Percentiles rank a stretch among this genome's conserved stretches.
Evolutionary conservation across 2,113 vertebrate species (phyloP).

Genomic region (Pitta sordida): DNA sequence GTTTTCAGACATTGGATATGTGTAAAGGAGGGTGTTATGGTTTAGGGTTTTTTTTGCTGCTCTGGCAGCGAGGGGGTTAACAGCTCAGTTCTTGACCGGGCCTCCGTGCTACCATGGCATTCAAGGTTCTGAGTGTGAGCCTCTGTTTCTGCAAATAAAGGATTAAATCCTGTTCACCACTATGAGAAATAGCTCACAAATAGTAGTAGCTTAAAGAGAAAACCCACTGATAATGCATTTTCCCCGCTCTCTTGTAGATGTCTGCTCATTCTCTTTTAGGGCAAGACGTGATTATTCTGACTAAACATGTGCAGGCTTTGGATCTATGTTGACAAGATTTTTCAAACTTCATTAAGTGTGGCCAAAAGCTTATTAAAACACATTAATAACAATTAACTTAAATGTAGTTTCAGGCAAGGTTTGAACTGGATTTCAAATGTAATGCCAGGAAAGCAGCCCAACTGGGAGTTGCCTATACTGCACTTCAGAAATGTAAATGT

Average conservation of each 20-base stretch:
- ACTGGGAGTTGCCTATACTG: background rate
- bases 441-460: background rate
- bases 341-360: background rate
- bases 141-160: background rate
- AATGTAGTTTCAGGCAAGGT: background rate
- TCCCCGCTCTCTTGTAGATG: background rate
- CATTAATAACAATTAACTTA: constrained; percentile 11
- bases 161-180: background rate
- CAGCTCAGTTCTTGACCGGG: too few species aligned
- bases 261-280: background rate
- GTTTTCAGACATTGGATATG: background rate
- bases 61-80: too few species aligned
- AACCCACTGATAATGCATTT: background rate
- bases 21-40: too few species aligned
- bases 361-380: constrained; percentile 25
- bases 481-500: background rate
- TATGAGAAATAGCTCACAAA: background rate
- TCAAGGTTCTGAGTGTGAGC: background rate
- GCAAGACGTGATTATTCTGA: background rate
- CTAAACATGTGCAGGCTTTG: background rate
- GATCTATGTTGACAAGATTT: background rate
- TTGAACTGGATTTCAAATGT: background rate
- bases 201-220: background rate
- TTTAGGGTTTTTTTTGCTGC: too few species aligned
- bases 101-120: too few species aligned